Conservation (phyloP, 2,113 vertebrate species). For the Onychostruthus taczanowskii region DNA sequence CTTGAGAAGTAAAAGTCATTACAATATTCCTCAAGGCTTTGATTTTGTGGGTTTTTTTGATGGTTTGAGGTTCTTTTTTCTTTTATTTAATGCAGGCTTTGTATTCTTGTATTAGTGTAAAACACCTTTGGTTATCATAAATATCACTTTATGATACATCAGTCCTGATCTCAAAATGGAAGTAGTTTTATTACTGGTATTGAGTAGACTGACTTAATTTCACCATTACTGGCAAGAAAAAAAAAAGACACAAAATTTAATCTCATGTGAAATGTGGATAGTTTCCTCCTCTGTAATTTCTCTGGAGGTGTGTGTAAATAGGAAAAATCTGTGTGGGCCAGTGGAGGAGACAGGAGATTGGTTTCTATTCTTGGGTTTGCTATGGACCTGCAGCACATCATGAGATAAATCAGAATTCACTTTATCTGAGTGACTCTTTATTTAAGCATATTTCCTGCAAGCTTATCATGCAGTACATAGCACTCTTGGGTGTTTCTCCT, state of each 20-base stretch:
- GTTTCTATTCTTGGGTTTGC: neutral
- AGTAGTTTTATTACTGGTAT: slow-evolving; percentile 12
- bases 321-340: neutral
- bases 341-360: neutral
- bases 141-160: neutral
- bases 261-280: neutral
- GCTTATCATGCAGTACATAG: neutral
- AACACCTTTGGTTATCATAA: neutral
- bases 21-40: neutral
- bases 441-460: neutral
- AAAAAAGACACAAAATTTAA: neutral
- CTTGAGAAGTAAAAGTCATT: neutral
- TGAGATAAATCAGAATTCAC: neutral
- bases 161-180: neutral
- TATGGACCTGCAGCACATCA: neutral
- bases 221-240: neutral
- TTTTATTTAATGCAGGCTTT: neutral
- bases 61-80: neutral
- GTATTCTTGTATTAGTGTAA: neutral
- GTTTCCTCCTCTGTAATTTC: slow-evolving; percentile 2
- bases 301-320: neutral
- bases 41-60: neutral
- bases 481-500: neutral
- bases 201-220: neutral
- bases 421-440: neutral